Evolutionary conservation across 2,888 invertebrate species (phyloP).

Genomic region (Meta bourneti): DNA sequence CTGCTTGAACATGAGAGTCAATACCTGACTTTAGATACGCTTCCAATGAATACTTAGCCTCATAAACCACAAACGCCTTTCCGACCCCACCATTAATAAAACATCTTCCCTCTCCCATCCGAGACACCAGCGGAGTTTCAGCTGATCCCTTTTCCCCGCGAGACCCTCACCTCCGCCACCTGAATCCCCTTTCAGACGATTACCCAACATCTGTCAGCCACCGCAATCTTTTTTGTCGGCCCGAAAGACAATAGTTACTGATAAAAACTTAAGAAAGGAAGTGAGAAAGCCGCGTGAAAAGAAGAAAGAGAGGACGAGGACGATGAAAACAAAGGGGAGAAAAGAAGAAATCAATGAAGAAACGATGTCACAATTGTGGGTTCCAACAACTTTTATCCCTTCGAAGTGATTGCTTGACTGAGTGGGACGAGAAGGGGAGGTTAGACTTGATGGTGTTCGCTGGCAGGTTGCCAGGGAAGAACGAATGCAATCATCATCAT

Average conservation of each 20-base stretch:
- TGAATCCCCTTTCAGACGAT: conserved; percentile 42
- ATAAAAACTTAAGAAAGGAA: conserved; percentile 44
- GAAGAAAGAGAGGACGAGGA: conserved; percentile 16
- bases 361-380: conserved; percentile 67
- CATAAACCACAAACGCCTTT: not conserved
- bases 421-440: not conserved
- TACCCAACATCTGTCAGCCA: conserved; percentile 48
- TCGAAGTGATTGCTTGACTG: conserved; percentile 49
- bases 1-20: too few relatives aligned
- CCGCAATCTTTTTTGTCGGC: conserved; percentile 34
- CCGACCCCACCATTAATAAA: conserved; percentile 10
- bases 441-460: conserved; percentile 8
- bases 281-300: not conserved
- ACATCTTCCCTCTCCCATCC: conserved; percentile 4
- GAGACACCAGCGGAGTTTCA: not conserved
- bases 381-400: conserved; percentile 57
- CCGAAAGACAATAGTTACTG: conserved; percentile 33
- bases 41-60: not conserved
- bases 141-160: not conserved
- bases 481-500: conserved; percentile 40
- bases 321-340: conserved; percentile 24
- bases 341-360: conserved; percentile 63
- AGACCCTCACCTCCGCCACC: conserved; percentile 12
- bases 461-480: conserved; percentile 29
- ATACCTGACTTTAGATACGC: not conserved